These are phyloP conservation scores for Chironex yamaguchii DNA, from an alignment of 30 jellyfish, hydroid and myxozoan species.

Conservation along the genomic window DNA sequence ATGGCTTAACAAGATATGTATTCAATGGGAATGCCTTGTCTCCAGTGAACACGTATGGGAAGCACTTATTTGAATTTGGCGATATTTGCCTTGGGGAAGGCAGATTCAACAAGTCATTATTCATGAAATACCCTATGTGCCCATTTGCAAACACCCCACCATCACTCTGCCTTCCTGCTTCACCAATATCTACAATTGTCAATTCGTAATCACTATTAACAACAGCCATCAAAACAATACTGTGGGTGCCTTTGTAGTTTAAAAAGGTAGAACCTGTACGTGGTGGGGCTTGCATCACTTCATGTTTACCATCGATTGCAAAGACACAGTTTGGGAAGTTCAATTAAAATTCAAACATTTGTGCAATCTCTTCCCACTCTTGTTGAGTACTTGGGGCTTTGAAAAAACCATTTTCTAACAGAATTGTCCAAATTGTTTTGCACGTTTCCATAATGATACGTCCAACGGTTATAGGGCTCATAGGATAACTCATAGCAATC, in stretches of 20 bases:
- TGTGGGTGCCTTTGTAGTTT: slow-evolving; percentile 55
- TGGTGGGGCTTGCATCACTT: slow-evolving; percentile 71
- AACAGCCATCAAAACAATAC: slow-evolving; percentile 57
- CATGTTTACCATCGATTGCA: slow-evolving; percentile 69
- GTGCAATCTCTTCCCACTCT: slow-evolving; percentile 49
- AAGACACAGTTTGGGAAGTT: slow-evolving; percentile 62
- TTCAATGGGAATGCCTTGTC: slow-evolving; percentile 83
- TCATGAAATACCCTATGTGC: slow-evolving; percentile 66
- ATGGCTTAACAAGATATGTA: slow-evolving; percentile 69
- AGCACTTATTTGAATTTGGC: slow-evolving; percentile 30
- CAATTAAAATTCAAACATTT: slow-evolving; percentile 19
- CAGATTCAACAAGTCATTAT: slow-evolving; percentile 37
- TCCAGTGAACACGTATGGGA: slow-evolving; percentile 75
- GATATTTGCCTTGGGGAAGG: slow-evolving; percentile 67
- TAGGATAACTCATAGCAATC: slow-evolving; percentile 73
- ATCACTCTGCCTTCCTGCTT: slow-evolving; percentile 72
- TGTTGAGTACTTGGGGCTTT: slow-evolving; percentile 40
- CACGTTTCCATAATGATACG: slow-evolving; percentile 57
- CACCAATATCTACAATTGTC: slow-evolving; percentile 55
- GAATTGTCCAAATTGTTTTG: slow-evolving; percentile 39
- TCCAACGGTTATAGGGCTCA: slow-evolving; percentile 72
- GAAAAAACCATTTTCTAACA: slow-evolving; percentile 39
- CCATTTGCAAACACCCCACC: slow-evolving; percentile 78
- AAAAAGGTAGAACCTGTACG: slow-evolving; percentile 46
- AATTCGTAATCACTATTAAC: slow-evolving; percentile 43